These are phyloP conservation scores for Cyclura pinguis DNA, from an alignment of 2,797 vertebrate genomes.

Conservation along the genomic window DNA sequence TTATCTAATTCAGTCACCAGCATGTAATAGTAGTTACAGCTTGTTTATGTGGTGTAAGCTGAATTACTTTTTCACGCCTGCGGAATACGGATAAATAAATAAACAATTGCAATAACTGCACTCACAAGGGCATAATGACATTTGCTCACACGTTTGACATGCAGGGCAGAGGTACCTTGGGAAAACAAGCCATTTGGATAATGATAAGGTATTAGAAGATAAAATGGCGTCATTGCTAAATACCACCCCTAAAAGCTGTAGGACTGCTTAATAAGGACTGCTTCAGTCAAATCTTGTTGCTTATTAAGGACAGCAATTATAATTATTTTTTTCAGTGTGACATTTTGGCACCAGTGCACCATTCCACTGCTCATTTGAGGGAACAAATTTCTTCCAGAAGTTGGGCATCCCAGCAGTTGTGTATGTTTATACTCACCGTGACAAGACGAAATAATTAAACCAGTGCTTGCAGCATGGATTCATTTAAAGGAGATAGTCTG, in stretches of 20 bases:
- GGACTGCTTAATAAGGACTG: conserved; percentile 25
- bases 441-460: conserved; percentile 55
- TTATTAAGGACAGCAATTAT: conserved; percentile 61
- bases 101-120: conserved; percentile 50
- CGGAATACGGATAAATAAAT: conserved; percentile 28
- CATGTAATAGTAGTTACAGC: conserved; percentile 25
- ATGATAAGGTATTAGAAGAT: conserved; percentile 44
- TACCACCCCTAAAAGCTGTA: conserved; percentile 39
- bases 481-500: conserved; percentile 14
- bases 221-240: conserved; percentile 49
- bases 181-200: conserved; percentile 38
- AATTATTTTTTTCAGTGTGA: conserved; percentile 60
- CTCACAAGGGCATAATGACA: conserved; percentile 53
- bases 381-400: conserved; percentile 39
- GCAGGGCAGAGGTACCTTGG: conserved; percentile 33
- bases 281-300: conserved; percentile 41
- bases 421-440: conserved; percentile 27
- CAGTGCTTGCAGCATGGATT: conserved; percentile 39
- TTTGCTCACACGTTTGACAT: conserved; percentile 59
- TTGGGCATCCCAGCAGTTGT: conserved; percentile 7
- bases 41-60: conserved; percentile 22
- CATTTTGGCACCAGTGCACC: conserved; percentile 60
- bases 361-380: conserved; percentile 41
- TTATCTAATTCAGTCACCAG: conserved; percentile 51
- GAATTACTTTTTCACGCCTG: conserved; percentile 40